phyloP scores from a whole-genome alignment of 2,797 vertebrate species.

The Steatocranus sp. region DNA sequence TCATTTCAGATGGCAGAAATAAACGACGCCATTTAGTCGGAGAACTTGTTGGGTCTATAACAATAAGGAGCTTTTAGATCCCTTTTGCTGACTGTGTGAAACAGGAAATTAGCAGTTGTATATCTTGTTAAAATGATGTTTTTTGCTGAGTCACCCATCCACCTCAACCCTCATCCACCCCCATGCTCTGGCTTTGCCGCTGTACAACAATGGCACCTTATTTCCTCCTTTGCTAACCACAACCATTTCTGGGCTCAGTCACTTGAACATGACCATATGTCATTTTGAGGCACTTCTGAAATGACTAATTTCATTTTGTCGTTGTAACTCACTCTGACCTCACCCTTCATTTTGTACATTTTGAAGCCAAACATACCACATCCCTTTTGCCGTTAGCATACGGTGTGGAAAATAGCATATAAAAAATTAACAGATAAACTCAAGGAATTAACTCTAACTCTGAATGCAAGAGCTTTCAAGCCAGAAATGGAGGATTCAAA shows the following conservation, averaged over 20 bases:
- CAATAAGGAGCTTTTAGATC: neutral
- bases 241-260: neutral
- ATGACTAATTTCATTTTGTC: neutral
- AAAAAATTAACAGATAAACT: slow-evolving; percentile 4
- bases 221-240: neutral
- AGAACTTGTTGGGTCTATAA: neutral
- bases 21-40: neutral
- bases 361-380: neutral
- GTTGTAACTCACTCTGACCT: neutral
- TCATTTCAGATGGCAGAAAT: neutral
- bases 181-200: neutral
- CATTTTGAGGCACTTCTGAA: neutral
- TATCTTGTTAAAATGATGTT: neutral
- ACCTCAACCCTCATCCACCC: neutral
- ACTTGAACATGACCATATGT: neutral
- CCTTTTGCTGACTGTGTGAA: neutral
- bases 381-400: neutral
- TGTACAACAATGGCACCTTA: neutral
- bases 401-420: neutral
- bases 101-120: neutral
- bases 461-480: slow-evolving; percentile 2
- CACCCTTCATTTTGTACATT: neutral
- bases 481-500: neutral
- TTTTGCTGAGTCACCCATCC: neutral
- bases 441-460: neutral